Base-by-base conservation (phyloP, 1,140 invertebrate species). In the Macrobrachium nipponense region DNA sequence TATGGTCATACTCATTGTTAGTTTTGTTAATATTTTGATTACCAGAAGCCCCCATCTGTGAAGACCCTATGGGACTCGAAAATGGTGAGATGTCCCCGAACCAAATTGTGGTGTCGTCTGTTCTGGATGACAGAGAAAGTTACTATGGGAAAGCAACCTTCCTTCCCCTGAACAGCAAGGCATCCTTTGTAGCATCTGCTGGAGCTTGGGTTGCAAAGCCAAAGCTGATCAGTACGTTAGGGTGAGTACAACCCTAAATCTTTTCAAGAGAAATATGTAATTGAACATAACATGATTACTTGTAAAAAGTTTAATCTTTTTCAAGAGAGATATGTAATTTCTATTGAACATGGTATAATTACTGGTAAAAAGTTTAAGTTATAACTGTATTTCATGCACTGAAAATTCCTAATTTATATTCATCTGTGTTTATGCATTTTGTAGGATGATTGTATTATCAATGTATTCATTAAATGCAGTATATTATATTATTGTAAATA, bases 21-120 rank as follows among this genome's bases (percentile, higher is more conserved):
- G 0, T 20, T 10, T 68, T 36, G 36, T 10, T 17, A 5, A 10
- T 62, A 10, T 77, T 20, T 14, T 72, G 15, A 14, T 62, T 27
- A 17, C 43, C 82, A 87, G 88, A 85, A 58, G 51, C 86, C 83
- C 90, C 89, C 85, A 78, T 91, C 12, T 95, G 95, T 89, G 90
- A 92, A 8, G 94, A 95, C 89, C 90, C 92, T 23, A 94, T 95
- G 94, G 95, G 95, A 20, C 88, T 95, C 59, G 92, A 93, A 60
- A 92, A 93, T 89, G 92, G 92, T 0, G 70, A 91, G 44, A 91
- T 95, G 87, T 88, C 91, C 20, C 91, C 93, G 61, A 89, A 92
- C 36, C 94, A 95, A 91, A 91, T 95, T 7, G 91, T 92, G 10
- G 92, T 92, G 7, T 93, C 93, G 0, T 93, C 93, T 0, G 90